A percentile compares a stretch with the other conserved stretches of the same genome.
Evolutionary conservation across 2,113 vertebrate genomes (phyloP).

Genomic region (Acinonyx jubatus): DNA sequence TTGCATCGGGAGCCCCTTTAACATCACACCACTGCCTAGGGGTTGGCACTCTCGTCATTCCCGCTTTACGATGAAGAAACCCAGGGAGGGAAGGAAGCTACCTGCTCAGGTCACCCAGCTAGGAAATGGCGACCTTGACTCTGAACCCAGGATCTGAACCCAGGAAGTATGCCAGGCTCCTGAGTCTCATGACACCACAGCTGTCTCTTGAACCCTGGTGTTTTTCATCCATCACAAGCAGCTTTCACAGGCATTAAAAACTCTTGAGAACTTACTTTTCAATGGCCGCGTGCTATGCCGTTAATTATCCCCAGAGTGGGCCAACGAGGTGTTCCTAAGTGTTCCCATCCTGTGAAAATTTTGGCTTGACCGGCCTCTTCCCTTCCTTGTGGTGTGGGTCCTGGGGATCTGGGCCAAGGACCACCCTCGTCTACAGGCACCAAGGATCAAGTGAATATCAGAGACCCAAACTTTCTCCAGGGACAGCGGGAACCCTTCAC

Average conservation of each 20-base stretch:
- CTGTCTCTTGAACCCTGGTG: background rate
- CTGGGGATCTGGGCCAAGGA: background rate
- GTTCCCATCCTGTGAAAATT: background rate
- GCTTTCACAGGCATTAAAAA: background rate
- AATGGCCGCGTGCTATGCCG: background rate
- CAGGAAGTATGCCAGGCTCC: background rate
- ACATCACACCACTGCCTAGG: background rate
- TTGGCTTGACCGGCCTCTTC: background rate
- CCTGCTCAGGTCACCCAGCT: background rate
- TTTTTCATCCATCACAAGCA: background rate
- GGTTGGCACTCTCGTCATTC: too few species aligned
- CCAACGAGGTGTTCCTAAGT: background rate
- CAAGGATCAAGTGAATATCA: too few species aligned
- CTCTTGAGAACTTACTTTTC: background rate
- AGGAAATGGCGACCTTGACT: background rate
- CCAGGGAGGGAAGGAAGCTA: background rate
- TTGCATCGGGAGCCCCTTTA: background rate
- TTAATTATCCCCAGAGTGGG: too few species aligned
- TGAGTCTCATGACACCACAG: too few species aligned
- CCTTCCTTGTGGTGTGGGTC: rapidly evolving
- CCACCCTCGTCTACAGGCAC: rapidly evolving
- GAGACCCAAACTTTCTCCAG: background rate
- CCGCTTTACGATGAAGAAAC: background rate
- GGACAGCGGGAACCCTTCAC: background rate
- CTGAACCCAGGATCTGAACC: background rate